A percentile compares a stretch with the other conserved stretches of the same genome.
Evolutionary conservation across 2,113 vertebrate genomes (phyloP).

Genomic region (Labeo rohita): DNA sequence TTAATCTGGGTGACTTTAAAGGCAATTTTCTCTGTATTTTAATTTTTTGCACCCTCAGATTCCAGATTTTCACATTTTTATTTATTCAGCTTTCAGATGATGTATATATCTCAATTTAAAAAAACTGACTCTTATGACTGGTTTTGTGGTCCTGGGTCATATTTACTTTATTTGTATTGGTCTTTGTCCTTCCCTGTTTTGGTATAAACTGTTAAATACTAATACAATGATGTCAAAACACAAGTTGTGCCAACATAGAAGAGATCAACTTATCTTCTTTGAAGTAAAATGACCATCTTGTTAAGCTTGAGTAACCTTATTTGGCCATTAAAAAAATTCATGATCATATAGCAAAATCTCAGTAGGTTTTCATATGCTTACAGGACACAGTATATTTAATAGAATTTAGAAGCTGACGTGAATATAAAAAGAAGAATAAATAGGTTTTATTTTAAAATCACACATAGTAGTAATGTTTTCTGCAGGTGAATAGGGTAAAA

Average conservation of each 20-base stretch:
- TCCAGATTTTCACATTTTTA: too few relatives aligned
- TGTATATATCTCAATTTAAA: too few relatives aligned
- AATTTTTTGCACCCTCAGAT: too few relatives aligned
- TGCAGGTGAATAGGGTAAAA: too few relatives aligned
- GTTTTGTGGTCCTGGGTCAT: too few relatives aligned
- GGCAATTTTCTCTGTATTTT: too few relatives aligned
- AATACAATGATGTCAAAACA: slow-evolving; percentile 38
- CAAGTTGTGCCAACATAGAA: background rate
- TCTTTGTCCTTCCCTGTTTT: background rate
- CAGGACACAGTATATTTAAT: background rate
- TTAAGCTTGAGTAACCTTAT: background rate
- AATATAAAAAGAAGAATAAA: background rate
- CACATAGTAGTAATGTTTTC: background rate
- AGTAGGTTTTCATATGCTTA: background rate
- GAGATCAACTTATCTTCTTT: background rate
- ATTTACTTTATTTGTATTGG: background rate
- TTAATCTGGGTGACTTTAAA: too few relatives aligned
- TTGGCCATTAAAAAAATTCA: background rate
- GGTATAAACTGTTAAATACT: background rate
- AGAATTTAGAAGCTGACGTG: background rate
- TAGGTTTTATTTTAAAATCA: background rate
- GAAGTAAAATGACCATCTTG: background rate
- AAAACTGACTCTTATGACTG: too few relatives aligned
- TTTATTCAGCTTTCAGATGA: too few relatives aligned
- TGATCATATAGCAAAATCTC: background rate